These are phyloP conservation scores for Probaryconus sp. DNA, from an alignment of 1,140 invertebrate species.

Conservation along the genomic window DNA sequence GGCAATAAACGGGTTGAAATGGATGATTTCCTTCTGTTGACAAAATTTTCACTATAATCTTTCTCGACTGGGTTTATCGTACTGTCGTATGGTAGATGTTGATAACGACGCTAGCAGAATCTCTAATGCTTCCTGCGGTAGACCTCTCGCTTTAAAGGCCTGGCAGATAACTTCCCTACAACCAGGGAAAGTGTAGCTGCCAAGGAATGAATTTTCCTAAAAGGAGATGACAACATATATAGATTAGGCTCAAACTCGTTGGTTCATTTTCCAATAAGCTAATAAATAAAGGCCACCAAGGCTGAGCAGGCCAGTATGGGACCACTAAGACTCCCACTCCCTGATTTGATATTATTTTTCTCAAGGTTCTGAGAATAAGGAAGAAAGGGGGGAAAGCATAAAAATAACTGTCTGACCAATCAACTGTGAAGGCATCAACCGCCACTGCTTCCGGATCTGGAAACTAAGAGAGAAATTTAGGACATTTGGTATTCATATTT, in stretches of 20 bases:
- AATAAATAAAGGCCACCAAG: conserved; percentile 13
- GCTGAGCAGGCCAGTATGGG: conserved; percentile 53
- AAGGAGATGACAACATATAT: conserved; percentile 41
- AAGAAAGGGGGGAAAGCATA: conserved; percentile 51
- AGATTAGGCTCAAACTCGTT: conserved; percentile 31
- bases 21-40: too few species aligned
- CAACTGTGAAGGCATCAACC: conserved; percentile 9
- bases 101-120: too few species aligned
- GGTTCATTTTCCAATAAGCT: not conserved
- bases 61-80: too few species aligned
- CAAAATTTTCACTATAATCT: too few species aligned
- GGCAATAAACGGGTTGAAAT: too few species aligned
- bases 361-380: conserved; percentile 31
- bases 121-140: too few species aligned
- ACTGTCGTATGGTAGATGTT: too few species aligned
- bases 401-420: conserved; percentile 23
- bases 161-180: conserved; percentile 39
- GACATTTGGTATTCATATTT: not conserved
- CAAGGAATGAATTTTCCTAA: conserved; percentile 55
- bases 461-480: not conserved
- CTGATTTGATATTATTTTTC: too few species aligned
- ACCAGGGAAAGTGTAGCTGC: too few species aligned
- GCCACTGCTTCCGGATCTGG: not conserved
- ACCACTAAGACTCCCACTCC: conserved; percentile 54
- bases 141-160: conserved; percentile 6